phyloP scores from a whole-genome alignment of 1,140 invertebrate genomes.

The Eulimnadia texana region DNA sequence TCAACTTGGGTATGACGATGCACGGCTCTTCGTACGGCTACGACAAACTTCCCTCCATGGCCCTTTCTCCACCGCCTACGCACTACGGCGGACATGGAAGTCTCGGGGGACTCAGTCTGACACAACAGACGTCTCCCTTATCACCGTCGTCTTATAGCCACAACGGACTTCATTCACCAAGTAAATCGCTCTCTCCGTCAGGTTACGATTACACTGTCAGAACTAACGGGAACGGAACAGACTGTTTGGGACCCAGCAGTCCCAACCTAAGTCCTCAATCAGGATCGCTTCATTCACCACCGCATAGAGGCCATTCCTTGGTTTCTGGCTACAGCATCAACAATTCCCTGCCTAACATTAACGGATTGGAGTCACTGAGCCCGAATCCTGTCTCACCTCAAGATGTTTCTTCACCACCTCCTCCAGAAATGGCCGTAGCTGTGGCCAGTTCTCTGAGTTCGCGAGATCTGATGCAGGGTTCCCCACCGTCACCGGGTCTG shows the following conservation, averaged over 20 bases:
- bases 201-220: constrained; percentile 37
- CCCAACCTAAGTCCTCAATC: constrained; percentile 32
- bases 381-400: background rate
- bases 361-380: constrained; percentile 29
- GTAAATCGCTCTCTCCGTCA: constrained; percentile 55
- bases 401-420: background rate
- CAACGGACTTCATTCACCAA: constrained; percentile 62
- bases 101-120: constrained; percentile 15
- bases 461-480: background rate
- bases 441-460: background rate
- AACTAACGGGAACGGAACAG: background rate
- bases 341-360: constrained; percentile 20
- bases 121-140: constrained; percentile 22
- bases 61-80: constrained; percentile 50
- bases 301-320: constrained; percentile 23
- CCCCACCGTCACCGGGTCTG: background rate
- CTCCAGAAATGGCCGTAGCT: background rate
- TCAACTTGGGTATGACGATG: constrained; percentile 34
- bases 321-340: constrained; percentile 24
- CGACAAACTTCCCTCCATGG: constrained; percentile 51
- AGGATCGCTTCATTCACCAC: constrained; percentile 37
- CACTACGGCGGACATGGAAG: constrained; percentile 27
- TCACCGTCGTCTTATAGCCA: constrained; percentile 46
- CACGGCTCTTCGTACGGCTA: constrained; percentile 48
- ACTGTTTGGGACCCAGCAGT: constrained; percentile 28